These are phyloP conservation scores for Trichogramma pretiosum DNA, from an alignment of 1,140 invertebrate species.

Conservation along the genomic window DNA sequence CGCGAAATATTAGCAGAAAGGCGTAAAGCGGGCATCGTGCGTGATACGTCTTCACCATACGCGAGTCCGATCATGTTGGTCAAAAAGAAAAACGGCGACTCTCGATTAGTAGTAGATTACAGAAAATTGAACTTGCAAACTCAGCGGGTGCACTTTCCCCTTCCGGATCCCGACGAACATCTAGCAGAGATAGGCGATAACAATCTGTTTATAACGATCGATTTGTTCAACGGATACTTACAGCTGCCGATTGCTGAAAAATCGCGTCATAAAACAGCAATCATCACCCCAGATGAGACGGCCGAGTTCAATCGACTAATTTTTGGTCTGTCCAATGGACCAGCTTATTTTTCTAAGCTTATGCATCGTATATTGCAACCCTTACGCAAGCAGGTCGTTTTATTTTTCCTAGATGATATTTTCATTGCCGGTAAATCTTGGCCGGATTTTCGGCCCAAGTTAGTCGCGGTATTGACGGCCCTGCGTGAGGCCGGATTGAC, in stretches of 20 bases:
- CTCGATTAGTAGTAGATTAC: slow-evolving; percentile 12
- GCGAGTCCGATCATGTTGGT: slow-evolving; percentile 7
- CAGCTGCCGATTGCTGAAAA: slow-evolving; percentile 15
- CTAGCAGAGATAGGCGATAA: not conserved
- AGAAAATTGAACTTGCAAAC: slow-evolving; percentile 15
- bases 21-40: slow-evolving; percentile 6
- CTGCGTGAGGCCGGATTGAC: slow-evolving; percentile 15
- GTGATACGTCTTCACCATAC: slow-evolving; percentile 7
- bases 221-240: slow-evolving; percentile 18
- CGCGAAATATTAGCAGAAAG: slow-evolving; percentile 13
- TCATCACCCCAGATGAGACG: slow-evolving; percentile 19
- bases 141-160: slow-evolving; percentile 9
- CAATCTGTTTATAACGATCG: slow-evolving; percentile 12
- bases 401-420: slow-evolving; percentile 20
- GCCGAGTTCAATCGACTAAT: slow-evolving; percentile 11
- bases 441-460: slow-evolving; percentile 4
- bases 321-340: slow-evolving; percentile 18
- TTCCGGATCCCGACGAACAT: slow-evolving; percentile 16
- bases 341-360: slow-evolving; percentile 16
- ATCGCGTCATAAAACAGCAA: slow-evolving; percentile 16
- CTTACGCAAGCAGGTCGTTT: slow-evolving; percentile 7
- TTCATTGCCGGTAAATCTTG: slow-evolving; percentile 10
- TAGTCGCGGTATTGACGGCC: slow-evolving; percentile 10
- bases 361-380: slow-evolving; percentile 10
- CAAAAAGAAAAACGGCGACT: slow-evolving; percentile 8